Evolutionary conservation across 2,888 invertebrate species (phyloP).

Genomic region (Ecliptopera silaceata): DNA sequence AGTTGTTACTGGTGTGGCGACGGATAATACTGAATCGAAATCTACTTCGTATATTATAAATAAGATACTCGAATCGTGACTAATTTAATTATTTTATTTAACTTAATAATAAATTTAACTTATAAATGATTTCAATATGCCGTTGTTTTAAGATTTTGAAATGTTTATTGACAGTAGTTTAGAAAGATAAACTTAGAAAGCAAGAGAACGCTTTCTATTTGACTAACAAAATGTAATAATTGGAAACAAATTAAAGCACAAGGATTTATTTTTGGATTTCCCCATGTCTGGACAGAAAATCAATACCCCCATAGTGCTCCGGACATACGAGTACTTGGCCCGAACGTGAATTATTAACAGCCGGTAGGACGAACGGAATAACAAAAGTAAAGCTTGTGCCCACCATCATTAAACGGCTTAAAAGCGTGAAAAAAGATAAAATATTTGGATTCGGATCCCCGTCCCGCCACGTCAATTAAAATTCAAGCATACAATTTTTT

Average conservation of each 20-base stretch:
- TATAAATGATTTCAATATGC: too few relatives aligned
- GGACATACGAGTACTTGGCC: background rate
- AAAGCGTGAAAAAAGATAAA: background rate
- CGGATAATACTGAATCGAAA: constrained; percentile 10
- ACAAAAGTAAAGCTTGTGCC: background rate
- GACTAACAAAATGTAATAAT: background rate
- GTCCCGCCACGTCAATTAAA: background rate
- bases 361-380: background rate
- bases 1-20: constrained; percentile 39
- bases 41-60: background rate
- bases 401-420: background rate
- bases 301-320: background rate
- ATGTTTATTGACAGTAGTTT: too few relatives aligned
- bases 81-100: too few relatives aligned
- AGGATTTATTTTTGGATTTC: background rate
- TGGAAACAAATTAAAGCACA: background rate
- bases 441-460: background rate
- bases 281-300: background rate
- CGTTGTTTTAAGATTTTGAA: too few relatives aligned
- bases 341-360: background rate
- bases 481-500: background rate
- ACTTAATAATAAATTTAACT: too few relatives aligned
- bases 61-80: background rate
- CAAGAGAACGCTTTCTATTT: too few relatives aligned
- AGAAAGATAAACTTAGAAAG: too few relatives aligned